Evolutionary conservation across 2,113 vertebrate genomes (phyloP), one percentile per base, ranked within the genome.

Genomic region (Pelecanus crispus): DNA sequence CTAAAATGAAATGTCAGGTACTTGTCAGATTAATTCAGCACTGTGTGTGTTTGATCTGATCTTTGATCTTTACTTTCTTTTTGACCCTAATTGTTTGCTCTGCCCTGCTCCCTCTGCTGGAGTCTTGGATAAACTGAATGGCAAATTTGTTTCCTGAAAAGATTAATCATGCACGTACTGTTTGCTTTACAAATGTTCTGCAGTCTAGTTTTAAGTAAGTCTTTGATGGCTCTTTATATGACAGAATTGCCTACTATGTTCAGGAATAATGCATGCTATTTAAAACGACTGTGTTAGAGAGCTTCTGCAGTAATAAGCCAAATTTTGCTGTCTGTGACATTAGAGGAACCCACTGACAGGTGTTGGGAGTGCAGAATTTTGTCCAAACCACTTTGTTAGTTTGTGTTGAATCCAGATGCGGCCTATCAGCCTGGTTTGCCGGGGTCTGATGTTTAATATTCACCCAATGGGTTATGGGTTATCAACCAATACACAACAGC

Each of bases 101-200:
- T 97, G 90, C 80, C 95, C 97, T 98, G 81, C 96, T 97, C 98
- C 97, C 97, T 98, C 97, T 98, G 94, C 97, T 98, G 97, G 97
- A 98, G 94, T 92, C 91, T 97, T 97, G 90, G 92, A 95, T 98
- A 97, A 96, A 97, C 42, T 96, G 94, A 98, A 97, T 86, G 92
- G 84, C 86, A 95, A 98, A 97, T 96, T 75, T 67, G 75, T 94
- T 97, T 94, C 77, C 93, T 96, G 92, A 95, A 97, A 94, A 95
- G 93, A 97, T 96, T 96, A 97, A 95, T 95, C 96, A 87, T 94
- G 92, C 95, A 89, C 42, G 2, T 95, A 93, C 82, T 95, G 83
- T 97, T 97, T 97, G 90, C 92, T 92, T 95, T 95, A 94, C 95
- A 97, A 94, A 94, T 81, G 94, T 95, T 96, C 81, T 94, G 59